These are phyloP conservation scores for Antheraea assamensis DNA, from an alignment of 2,888 invertebrate species.

Conservation along the genomic window DNA sequence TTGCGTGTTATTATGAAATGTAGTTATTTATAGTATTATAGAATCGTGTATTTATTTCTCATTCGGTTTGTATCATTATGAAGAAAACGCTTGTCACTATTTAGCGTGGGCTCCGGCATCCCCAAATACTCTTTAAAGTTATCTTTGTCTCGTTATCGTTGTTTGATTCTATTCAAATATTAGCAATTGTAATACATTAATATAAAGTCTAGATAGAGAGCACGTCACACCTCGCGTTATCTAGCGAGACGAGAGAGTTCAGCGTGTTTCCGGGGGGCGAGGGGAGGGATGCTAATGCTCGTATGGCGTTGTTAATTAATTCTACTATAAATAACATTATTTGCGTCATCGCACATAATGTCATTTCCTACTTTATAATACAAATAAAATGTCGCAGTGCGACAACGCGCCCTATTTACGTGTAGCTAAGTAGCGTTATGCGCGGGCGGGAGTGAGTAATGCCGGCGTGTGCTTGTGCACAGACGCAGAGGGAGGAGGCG, in stretches of 20 bases:
- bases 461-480: too few species aligned
- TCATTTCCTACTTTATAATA: conserved; percentile 1
- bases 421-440: too few species aligned
- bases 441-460: too few species aligned
- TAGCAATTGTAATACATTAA: neutral
- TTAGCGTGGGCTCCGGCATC: neutral
- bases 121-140: neutral
- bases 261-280: neutral
- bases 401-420: neutral
- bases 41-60: neutral
- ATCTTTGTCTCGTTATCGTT: neutral
- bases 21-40: neutral
- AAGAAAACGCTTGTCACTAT: neutral
- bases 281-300: conserved; percentile 13
- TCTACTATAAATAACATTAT: conserved; percentile 9
- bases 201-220: neutral
- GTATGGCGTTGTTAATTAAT: conserved; percentile 3
- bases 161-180: neutral
- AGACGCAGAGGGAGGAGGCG: too few species aligned
- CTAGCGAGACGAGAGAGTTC: neutral
- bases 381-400: neutral
- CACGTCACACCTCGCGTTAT: neutral
- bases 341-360: conserved; percentile 12
- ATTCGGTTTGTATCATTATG: neutral
- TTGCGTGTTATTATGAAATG: neutral